Evolutionary conservation across 2,113 vertebrate species (phyloP), one percentile per base, ranked within the genome.

Genomic region (Albula goreensis): DNA sequence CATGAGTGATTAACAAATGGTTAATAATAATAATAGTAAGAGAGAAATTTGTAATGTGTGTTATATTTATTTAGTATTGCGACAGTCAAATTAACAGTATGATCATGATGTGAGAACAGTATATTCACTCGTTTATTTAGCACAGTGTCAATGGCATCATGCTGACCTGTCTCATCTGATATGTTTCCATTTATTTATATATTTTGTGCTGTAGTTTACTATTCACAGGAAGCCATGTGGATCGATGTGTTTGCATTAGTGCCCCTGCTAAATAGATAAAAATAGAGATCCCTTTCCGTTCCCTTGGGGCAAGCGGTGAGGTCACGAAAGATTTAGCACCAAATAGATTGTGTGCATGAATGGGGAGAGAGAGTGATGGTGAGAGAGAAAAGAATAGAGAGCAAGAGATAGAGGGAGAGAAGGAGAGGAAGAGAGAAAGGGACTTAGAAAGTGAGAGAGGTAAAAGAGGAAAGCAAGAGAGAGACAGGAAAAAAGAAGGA

Each of bases 221-320:
- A 83, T 83, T 84, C 25, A 87, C 81, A 80, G 50, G 63, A 88
- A 83, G 48, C 79, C 77, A 8, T 77, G 13, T 83, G 17, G 86
- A 90, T 91, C 90, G 86, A 90, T 91, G 85, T 77, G 63, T 81
- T 31, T 88, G 87, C 89, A 88, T 89, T 89, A 88, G 90, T 77
- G 83, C 70, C 70, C 48, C 57, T 82, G 82, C 84, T 90, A 90
- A 89, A 89, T 84, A 85, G 89, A 90, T 89, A 77, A 87, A 87
- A 85, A 89, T 60, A 78, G 78, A 60, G 80, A 86, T 87, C 70
- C 63, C 66, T 85, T 82, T 51, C 48, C 25, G 77, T 70, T 86
- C 87, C 63, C 31, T 81, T 77, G 70, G 84, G 80, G 8, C 1
- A 51, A 31, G 51, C 78, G 78, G 74, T 74, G 87, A 86, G 85